These are phyloP conservation scores for Murina feae DNA, from an alignment of 2,113 vertebrate genomes.

Conservation along the genomic window DNA sequence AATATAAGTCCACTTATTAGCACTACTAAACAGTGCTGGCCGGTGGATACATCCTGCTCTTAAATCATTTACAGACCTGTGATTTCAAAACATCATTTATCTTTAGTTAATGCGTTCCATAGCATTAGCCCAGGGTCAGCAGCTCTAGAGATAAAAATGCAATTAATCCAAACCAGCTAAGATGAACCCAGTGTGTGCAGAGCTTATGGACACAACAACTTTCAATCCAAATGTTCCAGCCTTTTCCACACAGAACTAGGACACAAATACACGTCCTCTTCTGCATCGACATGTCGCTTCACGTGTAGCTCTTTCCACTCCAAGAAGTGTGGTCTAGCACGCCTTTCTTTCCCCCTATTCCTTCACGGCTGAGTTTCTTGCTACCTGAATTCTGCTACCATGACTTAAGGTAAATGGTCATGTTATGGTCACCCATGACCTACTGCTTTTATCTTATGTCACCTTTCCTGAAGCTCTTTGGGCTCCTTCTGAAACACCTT, in stretches of 20 bases:
- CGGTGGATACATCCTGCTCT: not conserved
- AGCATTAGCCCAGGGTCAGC: not conserved
- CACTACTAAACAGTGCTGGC: not conserved
- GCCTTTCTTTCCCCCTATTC: not conserved
- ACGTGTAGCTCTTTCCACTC: not conserved
- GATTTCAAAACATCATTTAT: conserved; percentile 15
- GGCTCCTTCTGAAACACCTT: not conserved
- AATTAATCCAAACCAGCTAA: not conserved
- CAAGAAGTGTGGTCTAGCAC: not conserved
- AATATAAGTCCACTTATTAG: conserved; percentile 19
- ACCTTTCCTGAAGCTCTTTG: not conserved
- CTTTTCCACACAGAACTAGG: not conserved
- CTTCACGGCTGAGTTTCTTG: not conserved
- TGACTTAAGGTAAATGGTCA: not conserved
- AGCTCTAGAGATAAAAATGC: not conserved
- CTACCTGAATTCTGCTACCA: not conserved
- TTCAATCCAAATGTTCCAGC: not conserved
- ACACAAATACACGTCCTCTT: not conserved
- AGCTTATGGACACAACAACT: not conserved
- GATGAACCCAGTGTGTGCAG: not conserved
- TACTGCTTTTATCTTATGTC: not conserved
- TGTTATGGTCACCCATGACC: not conserved
- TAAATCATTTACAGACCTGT: not conserved
- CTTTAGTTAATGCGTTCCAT: not conserved
- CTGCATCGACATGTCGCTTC: not conserved